Percentiles rank a stretch among this genome's conserved stretches.
Conservation (phyloP, 2,113 vertebrate genomes). For the Colaptes auratus region DNA sequence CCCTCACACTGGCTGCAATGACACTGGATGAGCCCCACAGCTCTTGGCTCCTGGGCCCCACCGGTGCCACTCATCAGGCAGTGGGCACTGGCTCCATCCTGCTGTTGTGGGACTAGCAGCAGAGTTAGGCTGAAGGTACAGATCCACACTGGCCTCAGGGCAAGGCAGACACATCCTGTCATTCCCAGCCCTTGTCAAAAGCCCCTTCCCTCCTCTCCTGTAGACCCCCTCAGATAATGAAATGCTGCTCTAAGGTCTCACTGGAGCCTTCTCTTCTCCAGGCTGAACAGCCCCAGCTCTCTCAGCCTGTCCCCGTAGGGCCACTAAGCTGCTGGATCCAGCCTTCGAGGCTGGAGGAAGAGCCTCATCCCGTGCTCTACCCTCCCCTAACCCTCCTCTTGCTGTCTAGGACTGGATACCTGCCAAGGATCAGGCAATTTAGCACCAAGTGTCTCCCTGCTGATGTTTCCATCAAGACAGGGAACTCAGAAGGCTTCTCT, state of each 20-base stretch:
- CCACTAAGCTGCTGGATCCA: rapidly evolving
- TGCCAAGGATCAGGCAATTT: neutral
- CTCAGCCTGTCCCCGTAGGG: neutral
- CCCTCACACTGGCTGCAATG: rapidly evolving
- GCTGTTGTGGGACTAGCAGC: neutral
- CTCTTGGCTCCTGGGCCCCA: neutral
- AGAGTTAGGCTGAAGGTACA: neutral
- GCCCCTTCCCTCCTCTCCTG: too few species aligned
- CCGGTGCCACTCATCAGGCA: neutral
- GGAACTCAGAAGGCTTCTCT: neutral
- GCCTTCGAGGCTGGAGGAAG: neutral
- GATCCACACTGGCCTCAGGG: rapidly evolving
- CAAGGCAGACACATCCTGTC: neutral
- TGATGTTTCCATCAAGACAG: constrained; percentile 3
- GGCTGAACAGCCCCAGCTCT: too few species aligned
- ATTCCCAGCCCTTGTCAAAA: too few species aligned
- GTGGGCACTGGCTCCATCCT: neutral
- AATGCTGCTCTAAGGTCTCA: too few species aligned
- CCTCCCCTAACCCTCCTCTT: neutral
- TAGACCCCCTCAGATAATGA: too few species aligned
- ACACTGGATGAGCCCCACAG: neutral
- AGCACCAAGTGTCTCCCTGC: neutral
- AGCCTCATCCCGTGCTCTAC: neutral
- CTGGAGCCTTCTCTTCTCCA: neutral
- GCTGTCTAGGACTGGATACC: neutral